Evolutionary conservation across 2,888 invertebrate species (phyloP).

Genomic region (Mesochorus sp.): DNA sequence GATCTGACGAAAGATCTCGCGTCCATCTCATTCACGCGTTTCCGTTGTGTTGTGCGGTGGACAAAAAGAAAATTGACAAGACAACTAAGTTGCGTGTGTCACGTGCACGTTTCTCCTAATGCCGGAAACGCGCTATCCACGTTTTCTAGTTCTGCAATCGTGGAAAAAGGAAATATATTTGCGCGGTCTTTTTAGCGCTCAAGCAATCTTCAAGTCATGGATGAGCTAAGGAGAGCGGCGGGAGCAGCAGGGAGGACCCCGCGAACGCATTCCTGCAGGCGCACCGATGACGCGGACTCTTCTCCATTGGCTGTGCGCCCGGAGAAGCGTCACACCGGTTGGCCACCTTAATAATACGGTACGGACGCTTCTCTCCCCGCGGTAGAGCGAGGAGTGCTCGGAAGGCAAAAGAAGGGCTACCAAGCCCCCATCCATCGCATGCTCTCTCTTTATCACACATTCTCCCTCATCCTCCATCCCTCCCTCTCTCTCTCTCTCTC

Average conservation of each 20-base stretch:
- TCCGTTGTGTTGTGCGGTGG: too few species aligned
- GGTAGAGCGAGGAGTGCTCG: conserved; percentile 37
- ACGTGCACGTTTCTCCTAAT: conserved; percentile 38
- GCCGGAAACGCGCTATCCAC: conserved; percentile 41
- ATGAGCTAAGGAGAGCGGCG: conserved; percentile 15
- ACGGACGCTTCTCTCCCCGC: conserved; percentile 64
- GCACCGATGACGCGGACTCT: conserved; percentile 71
- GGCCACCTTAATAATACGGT: conserved; percentile 81
- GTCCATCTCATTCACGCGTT: too few species aligned
- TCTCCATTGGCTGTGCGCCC: conserved; percentile 78
- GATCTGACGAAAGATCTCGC: too few species aligned
- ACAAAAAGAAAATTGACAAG: too few species aligned
- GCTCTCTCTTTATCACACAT: conserved; percentile 41
- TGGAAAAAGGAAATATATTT: not conserved
- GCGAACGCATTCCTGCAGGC: conserved; percentile 76
- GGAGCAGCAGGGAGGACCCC: conserved; percentile 62
- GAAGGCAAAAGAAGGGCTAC: conserved; percentile 68
- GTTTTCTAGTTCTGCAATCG: not conserved
- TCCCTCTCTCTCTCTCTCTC: conserved; percentile 55
- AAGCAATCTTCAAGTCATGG: conserved; percentile 31
- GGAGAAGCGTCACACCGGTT: conserved; percentile 80
- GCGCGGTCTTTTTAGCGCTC: conserved; percentile 25
- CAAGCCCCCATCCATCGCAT: conserved; percentile 66
- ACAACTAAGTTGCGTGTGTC: too few species aligned
- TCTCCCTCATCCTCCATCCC: too few species aligned